Conservation (phyloP, 2,888 invertebrate species). For the Saturnia japonica region DNA sequence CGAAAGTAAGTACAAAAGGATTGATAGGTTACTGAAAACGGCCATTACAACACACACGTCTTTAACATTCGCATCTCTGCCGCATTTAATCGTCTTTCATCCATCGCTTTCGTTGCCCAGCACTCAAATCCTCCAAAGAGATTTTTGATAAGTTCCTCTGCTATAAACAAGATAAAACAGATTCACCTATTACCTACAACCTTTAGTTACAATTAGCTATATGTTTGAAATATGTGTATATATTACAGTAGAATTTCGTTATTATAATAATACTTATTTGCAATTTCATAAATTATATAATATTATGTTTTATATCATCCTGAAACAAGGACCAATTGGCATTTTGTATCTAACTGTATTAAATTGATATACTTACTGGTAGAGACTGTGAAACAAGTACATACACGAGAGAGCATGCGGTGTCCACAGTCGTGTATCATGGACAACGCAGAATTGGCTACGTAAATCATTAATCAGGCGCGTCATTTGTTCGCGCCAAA, state of each 20-base stretch:
- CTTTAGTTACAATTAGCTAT: too few species aligned
- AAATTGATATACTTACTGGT: neutral
- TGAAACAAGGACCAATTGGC: neutral
- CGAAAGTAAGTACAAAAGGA: too few species aligned
- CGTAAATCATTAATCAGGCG: slow-evolving; percentile 80
- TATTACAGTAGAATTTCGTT: neutral
- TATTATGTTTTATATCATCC: neutral
- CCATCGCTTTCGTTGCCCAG: too few species aligned
- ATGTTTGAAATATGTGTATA: neutral
- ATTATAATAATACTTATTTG: neutral
- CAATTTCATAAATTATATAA: neutral
- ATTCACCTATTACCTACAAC: too few species aligned
- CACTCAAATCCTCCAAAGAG: too few species aligned
- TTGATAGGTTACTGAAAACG: too few species aligned
- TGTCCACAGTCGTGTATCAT: slow-evolving; percentile 29
- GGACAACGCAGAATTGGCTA: slow-evolving; percentile 69
- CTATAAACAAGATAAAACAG: too few species aligned
- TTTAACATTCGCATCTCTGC: too few species aligned
- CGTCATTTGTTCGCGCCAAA: slow-evolving; percentile 78
- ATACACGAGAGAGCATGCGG: slow-evolving; percentile 19
- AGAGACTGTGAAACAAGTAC: slow-evolving; percentile 3
- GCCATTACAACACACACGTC: too few species aligned
- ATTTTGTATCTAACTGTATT: neutral
- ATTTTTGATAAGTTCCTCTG: too few species aligned
- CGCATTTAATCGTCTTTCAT: too few species aligned